Conservation (phyloP, 2,797 vertebrate species). For the Sebastes cheni region DNA sequence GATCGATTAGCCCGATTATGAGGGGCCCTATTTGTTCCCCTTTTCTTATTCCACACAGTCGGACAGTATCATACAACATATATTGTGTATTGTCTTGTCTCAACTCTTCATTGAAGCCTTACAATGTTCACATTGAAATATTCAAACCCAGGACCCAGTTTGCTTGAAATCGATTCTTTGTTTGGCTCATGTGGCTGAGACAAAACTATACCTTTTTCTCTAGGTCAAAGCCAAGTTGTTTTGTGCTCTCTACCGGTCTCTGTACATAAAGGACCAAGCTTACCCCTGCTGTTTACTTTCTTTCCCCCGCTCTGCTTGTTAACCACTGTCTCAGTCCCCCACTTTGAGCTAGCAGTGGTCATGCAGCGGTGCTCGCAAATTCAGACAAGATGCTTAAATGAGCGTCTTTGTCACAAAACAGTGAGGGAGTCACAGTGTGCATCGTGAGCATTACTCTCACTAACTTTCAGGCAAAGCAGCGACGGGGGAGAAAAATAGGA, state of each 20-base stretch:
- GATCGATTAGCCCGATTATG: no score
- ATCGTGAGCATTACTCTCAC: conserved; percentile 3
- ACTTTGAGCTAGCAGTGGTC: conserved; percentile 27
- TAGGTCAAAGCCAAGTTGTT: conserved; percentile 4
- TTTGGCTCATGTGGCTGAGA: conserved; percentile 16
- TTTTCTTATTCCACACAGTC: neutral
- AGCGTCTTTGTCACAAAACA: conserved; percentile 22
- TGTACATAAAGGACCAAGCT: conserved; percentile 22
- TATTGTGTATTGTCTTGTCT: neutral
- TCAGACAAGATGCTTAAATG: conserved; percentile 25
- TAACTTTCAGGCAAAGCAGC: conserved; percentile 38
- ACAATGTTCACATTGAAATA: neutral
- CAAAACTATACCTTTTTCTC: neutral
- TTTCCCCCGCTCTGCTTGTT: conserved; percentile 40
- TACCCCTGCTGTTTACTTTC: conserved; percentile 31
- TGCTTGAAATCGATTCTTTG: neutral
- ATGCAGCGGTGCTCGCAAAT: conserved; percentile 42
- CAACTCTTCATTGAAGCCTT: neutral
- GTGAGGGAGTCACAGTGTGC: conserved; percentile 14
- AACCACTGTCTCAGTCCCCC: conserved; percentile 27
- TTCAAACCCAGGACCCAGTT: neutral
- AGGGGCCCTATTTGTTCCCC: neutral
- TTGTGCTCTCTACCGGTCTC: conserved; percentile 14
- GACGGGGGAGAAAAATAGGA: conserved; percentile 42
- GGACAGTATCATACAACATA: neutral